Evolutionary conservation across 1,140 invertebrate genomes (phyloP).

Genomic region (Teleogryllus occipitalis): DNA sequence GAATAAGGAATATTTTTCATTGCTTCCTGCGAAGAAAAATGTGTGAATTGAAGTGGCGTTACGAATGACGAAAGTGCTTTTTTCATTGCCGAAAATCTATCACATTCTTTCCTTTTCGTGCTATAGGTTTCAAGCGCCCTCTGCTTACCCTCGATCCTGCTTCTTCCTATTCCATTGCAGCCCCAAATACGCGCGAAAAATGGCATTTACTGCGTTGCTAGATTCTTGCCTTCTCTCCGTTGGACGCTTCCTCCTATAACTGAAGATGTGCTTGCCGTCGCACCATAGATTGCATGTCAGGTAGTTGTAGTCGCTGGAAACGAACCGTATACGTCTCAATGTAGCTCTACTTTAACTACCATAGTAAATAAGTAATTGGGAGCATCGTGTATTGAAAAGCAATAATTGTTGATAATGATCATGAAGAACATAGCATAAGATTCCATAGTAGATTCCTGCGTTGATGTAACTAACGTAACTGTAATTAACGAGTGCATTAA

Average conservation of each 20-base stretch:
- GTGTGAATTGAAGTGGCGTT: neutral
- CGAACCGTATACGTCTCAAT: neutral
- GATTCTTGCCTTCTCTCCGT: no score
- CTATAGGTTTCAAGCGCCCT: neutral
- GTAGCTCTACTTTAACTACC: neutral
- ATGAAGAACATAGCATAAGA: neutral
- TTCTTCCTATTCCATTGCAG: no score
- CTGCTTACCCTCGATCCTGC: no score
- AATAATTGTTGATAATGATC: constrained; percentile 8
- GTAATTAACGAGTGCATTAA: neutral
- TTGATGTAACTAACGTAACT: neutral
- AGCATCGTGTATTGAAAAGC: constrained; percentile 10
- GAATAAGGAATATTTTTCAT: neutral
- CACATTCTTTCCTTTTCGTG: neutral
- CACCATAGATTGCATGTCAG: neutral
- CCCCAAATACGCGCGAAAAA: no score
- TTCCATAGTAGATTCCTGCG: neutral
- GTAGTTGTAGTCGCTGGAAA: neutral
- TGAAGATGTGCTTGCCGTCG: neutral
- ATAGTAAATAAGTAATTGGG: neutral
- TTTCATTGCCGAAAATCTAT: neutral
- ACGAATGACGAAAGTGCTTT: neutral
- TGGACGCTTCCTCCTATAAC: neutral
- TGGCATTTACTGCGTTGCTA: no score
- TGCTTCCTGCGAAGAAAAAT: constrained; percentile 1